Base-by-base conservation (phyloP, 2,888 invertebrate species). In the Linnaemya vulpina region DNA sequence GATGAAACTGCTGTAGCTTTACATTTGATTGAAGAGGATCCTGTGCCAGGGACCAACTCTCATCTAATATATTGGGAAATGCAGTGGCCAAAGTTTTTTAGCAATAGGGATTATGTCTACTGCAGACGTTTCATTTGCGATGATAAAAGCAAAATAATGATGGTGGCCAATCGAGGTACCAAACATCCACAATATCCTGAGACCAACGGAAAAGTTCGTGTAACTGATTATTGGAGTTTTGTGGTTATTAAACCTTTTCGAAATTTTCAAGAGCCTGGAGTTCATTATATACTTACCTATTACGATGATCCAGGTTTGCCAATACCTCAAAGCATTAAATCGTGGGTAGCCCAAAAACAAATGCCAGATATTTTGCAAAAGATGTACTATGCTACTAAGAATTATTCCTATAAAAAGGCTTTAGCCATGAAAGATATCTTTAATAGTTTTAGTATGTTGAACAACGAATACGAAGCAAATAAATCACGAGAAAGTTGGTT, bases 51-150 rank as follows among this genome's bases (percentile, higher is more conserved):
- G 0, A 90, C 93, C 0, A 94, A 95, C 87, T 95, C 96, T 88
- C 95, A 96, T 84, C 93, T 97, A 51, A 93, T 97, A 79, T 97
- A 97, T 89, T 97, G 97, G 97, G 97, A 97, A 93, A 96, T 97
- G 93, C 93, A 95, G 78, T 97, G 97, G 97, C 97, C 97, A 87
- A 94, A 94, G 89, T 92, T 97, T 87, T 97, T 97, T 91, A 94
- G 96, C 7, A 97, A 97, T 90, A 94, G 97, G 83, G 97, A 97
- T 91, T 97, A 97, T 91, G 96, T 97, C 0, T 97, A 96, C 91
- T 95, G 96, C 84, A 93, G 97, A 0, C 94, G 96, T 0, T 95
- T 95, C 90, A 88, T 93, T 11, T 91, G 94, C 22, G 94, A 95
- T 88, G 90, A 93, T n/a, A 91, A 93, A 1, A 93, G 92, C 15